A percentile compares a stretch with the other conserved stretches of the same genome.
Evolutionary conservation across 2,888 invertebrate genomes (phyloP).

Genomic region (Flexamia atlantica): DNA sequence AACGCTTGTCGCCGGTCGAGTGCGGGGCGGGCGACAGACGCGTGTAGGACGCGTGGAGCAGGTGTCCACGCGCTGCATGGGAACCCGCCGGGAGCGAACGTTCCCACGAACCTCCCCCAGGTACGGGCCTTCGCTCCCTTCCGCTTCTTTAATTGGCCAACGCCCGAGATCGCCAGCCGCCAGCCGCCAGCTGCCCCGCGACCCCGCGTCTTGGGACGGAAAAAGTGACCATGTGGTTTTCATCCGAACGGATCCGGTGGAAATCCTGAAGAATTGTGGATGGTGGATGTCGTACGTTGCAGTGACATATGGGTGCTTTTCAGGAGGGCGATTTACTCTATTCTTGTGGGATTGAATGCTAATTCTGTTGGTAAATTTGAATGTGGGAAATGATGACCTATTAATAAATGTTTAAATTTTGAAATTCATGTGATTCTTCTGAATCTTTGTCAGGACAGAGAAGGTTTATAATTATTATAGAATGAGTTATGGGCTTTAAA

Average conservation of each 20-base stretch:
- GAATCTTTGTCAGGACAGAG: too few relatives aligned
- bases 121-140: conserved; percentile 11
- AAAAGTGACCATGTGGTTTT: not conserved
- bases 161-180: not conserved
- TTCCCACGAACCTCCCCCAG: conserved; percentile 26
- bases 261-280: conserved; percentile 1
- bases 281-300: too few relatives aligned
- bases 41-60: conserved; percentile 21
- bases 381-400: too few relatives aligned
- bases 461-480: too few relatives aligned
- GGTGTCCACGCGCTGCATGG: conserved; percentile 33
- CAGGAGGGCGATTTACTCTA: too few relatives aligned
- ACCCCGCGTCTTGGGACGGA: conserved; percentile 1
- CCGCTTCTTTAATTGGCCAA: conserved; percentile 40
- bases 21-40: conserved; percentile 27
- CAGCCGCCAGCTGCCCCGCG: conserved; percentile 6
- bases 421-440: too few relatives aligned
- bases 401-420: too few relatives aligned
- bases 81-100: not conserved
- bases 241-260: not conserved
- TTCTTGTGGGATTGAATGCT: too few relatives aligned
- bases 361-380: too few relatives aligned
- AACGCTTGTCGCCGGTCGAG: too few relatives aligned
- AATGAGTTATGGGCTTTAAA: too few relatives aligned
- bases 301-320: too few relatives aligned